Conservation (phyloP, 2,797 vertebrate species). For the Crenuchus spilurus region DNA sequence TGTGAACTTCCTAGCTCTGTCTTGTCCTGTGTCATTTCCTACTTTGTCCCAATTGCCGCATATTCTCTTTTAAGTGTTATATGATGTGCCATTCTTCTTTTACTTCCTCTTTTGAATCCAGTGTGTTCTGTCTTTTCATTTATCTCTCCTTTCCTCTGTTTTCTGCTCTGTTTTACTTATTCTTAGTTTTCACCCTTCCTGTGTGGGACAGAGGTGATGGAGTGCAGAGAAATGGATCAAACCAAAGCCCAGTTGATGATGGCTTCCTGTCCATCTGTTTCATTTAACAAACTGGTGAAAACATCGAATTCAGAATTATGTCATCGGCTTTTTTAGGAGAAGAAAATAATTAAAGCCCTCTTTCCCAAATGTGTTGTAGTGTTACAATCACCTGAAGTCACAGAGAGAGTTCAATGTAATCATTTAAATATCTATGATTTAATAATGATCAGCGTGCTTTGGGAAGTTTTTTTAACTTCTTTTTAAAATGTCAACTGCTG, state of each 20-base stretch:
- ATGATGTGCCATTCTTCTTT: slow-evolving; percentile 51
- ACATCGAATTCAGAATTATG: too few relatives aligned
- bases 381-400: too few relatives aligned
- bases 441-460: too few relatives aligned
- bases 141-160: slow-evolving; percentile 12
- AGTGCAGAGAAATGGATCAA: slow-evolving; percentile 34
- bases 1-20: slow-evolving; percentile 27
- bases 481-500: not conserved
- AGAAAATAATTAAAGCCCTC: not conserved
- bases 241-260: slow-evolving; percentile 35
- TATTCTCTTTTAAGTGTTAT: slow-evolving; percentile 23
- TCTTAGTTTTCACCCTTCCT: slow-evolving; percentile 59
- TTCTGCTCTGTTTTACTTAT: slow-evolving; percentile 43
- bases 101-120: slow-evolving; percentile 56
- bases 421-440: too few relatives aligned
- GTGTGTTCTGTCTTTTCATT: slow-evolving; percentile 22
- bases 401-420: too few relatives aligned
- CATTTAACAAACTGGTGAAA: slow-evolving; percentile 29
- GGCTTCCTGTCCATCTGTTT: slow-evolving; percentile 43
- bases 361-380: too few relatives aligned
- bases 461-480: not conserved
- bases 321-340: not conserved
- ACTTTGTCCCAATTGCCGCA: slow-evolving; percentile 37
- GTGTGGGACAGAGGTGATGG: slow-evolving; percentile 37
- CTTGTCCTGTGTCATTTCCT: slow-evolving; percentile 28